Conservation (phyloP, 2,888 invertebrate genomes). For the Abscondita cerata region DNA sequence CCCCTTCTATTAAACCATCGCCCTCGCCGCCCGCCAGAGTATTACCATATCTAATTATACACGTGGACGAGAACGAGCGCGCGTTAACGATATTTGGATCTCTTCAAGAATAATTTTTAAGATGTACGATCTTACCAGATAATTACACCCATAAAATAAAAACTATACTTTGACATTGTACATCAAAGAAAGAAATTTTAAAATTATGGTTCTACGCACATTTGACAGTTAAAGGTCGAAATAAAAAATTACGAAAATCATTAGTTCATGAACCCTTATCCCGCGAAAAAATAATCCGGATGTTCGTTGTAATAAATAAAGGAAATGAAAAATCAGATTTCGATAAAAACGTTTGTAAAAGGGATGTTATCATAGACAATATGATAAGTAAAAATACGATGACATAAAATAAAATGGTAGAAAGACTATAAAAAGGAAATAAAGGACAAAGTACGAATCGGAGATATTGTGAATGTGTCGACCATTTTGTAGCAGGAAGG, state of each 20-base stretch:
- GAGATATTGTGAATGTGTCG: conserved; percentile 41
- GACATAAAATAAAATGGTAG: conserved; percentile 27
- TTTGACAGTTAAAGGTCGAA: too few relatives aligned
- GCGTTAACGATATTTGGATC: conserved; percentile 35
- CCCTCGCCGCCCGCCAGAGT: conserved; percentile 57
- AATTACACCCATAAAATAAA: conserved; percentile 30
- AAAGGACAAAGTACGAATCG: conserved; percentile 31
- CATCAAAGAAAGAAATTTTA: conserved; percentile 14
- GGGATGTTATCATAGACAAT: conserved; percentile 19
- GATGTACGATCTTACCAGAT: conserved; percentile 30
- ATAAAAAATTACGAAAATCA: not conserved
- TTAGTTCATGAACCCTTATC: not conserved
- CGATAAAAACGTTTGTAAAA: conserved; percentile 31
- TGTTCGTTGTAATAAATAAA: too few relatives aligned
- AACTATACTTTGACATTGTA: conserved; percentile 25
- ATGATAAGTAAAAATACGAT: conserved; percentile 28
- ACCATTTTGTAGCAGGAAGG: conserved; percentile 41
- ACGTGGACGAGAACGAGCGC: conserved; percentile 48
- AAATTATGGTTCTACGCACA: too few relatives aligned
- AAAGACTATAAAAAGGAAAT: conserved; percentile 29
- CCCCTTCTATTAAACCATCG: conserved; percentile 49
- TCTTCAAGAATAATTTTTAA: conserved; percentile 23
- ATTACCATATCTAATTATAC: conserved; percentile 60
- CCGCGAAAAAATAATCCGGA: not conserved
- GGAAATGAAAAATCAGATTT: not conserved